A percentile compares a stretch with the other conserved stretches of the same genome.
phyloP scores from a whole-genome alignment of 2,797 vertebrate genomes.

The Rachycentron canadum region DNA sequence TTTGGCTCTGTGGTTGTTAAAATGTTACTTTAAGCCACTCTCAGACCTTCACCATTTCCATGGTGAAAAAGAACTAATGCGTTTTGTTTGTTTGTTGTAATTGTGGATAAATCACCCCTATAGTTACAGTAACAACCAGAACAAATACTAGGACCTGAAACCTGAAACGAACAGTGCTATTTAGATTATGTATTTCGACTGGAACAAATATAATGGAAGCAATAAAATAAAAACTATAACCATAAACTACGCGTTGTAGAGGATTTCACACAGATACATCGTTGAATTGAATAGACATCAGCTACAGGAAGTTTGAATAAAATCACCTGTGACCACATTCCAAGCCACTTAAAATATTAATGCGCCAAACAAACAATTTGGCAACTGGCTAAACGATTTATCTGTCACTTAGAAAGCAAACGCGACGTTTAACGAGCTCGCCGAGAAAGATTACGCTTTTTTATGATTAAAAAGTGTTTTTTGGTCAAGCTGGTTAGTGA shows the following conservation, averaged over 20 bases:
- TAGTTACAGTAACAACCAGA: too few species aligned
- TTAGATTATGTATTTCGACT: neutral
- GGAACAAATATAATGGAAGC: neutral
- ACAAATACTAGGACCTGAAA: too few species aligned
- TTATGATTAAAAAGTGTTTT: too few species aligned
- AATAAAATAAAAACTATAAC: neutral
- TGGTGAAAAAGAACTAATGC: too few species aligned
- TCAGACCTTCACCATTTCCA: neutral
- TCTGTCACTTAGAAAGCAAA: neutral
- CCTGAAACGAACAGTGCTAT: too few species aligned
- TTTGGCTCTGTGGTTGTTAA: neutral
- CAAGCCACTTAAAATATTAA: slow-evolving; percentile 3
- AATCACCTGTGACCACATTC: neutral
- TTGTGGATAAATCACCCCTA: neutral
- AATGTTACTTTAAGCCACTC: too few species aligned
- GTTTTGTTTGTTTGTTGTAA: neutral
- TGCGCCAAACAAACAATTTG: neutral
- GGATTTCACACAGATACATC: neutral
- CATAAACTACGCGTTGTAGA: too few species aligned
- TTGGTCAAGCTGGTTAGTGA: neutral
- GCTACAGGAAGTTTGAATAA: neutral
- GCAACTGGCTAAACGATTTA: neutral
- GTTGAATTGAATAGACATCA: neutral
- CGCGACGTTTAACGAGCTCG: neutral
- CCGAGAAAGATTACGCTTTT: neutral